phyloP scores from a whole-genome alignment of 2,113 vertebrate species.

The Penelope pileata region DNA sequence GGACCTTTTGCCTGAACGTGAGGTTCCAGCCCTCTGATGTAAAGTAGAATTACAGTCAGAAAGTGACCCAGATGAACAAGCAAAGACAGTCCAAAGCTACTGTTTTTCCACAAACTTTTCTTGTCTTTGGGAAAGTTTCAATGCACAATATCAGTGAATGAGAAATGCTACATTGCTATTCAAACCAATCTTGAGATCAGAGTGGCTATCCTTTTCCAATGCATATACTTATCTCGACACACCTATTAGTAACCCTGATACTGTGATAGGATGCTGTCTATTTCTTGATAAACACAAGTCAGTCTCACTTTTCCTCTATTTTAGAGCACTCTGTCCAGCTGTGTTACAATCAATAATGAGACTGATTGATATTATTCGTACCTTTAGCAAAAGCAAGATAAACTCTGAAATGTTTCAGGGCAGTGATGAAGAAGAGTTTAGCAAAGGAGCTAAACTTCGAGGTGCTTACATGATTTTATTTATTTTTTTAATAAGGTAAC shows the following conservation, averaged over 20 bases:
- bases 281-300: not conserved
- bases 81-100: not conserved
- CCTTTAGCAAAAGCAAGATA: not conserved
- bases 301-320: not conserved
- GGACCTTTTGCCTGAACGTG: not conserved
- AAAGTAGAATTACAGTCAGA: constrained; percentile 16
- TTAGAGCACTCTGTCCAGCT: not conserved
- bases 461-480: not conserved
- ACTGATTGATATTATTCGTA: not conserved
- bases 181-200: not conserved
- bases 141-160: not conserved
- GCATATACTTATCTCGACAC: not conserved
- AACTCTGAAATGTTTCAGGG: not conserved
- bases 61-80: not conserved
- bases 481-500: not conserved
- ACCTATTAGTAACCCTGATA: not conserved
- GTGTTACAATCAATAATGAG: not conserved
- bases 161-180: not conserved
- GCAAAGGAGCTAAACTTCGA: not conserved
- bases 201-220: not conserved
- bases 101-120: not conserved
- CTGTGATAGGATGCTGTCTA: not conserved
- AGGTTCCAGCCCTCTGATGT: not conserved
- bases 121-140: not conserved
- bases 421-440: not conserved